These are phyloP conservation scores for Picus viridis DNA, from an alignment of 2,797 vertebrate genomes.

Conservation along the genomic window DNA sequence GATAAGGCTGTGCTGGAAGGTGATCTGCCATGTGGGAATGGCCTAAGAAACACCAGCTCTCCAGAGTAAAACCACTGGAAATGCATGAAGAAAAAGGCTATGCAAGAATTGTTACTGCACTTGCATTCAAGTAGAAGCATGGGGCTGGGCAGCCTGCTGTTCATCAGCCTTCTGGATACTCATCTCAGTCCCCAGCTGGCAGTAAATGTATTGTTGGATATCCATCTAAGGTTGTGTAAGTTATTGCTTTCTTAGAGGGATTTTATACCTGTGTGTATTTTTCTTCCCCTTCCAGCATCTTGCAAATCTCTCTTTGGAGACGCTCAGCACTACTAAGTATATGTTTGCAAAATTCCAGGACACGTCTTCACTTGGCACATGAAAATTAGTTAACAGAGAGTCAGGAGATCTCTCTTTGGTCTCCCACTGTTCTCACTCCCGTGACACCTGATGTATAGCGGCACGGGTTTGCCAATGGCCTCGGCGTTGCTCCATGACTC, in stretches of 20 bases:
- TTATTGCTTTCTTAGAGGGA: constrained; percentile 67
- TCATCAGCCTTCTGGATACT: constrained; percentile 52
- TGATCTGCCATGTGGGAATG: not conserved
- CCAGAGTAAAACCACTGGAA: not conserved
- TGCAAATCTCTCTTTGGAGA: constrained; percentile 73
- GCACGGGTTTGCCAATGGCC: constrained; percentile 63
- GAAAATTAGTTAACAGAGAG: constrained; percentile 76
- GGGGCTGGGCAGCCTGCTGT: constrained; percentile 26
- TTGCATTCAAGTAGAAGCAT: not conserved
- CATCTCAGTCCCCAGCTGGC: constrained; percentile 58
- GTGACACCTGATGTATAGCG: constrained; percentile 70
- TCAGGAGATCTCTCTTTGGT: constrained; percentile 69
- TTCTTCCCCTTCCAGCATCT: constrained; percentile 31
- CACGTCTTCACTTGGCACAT: constrained; percentile 72
- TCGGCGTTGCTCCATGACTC: constrained; percentile 72
- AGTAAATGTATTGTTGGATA: constrained; percentile 71
- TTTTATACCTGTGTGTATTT: constrained; percentile 33
- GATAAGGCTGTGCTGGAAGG: not conserved
- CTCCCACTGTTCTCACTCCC: constrained; percentile 81
- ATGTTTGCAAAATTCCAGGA: constrained; percentile 60
- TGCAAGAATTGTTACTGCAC: not conserved
- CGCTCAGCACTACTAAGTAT: not conserved
- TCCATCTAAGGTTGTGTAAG: constrained; percentile 61
- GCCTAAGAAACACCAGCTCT: not conserved
- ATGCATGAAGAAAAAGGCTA: not conserved